Conservation (phyloP, 30 jellyfish, hydroid and myxozoan species). For the Calvadosia cruxmelitensis region DNA sequence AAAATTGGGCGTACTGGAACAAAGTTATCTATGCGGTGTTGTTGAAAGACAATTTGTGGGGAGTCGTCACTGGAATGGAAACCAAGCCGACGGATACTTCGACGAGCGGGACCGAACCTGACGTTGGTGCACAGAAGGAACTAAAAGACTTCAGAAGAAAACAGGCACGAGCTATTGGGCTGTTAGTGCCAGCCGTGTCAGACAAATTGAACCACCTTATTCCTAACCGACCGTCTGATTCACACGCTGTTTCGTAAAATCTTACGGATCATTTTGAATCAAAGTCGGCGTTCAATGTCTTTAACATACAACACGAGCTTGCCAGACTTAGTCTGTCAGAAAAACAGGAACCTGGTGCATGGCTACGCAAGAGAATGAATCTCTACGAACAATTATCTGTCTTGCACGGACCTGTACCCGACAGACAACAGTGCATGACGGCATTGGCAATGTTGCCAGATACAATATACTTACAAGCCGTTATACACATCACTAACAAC, state of each 20-base stretch:
- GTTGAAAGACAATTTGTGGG: neutral
- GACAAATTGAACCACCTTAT: neutral
- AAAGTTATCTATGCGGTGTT: neutral
- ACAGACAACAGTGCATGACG: neutral
- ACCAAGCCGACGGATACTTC: neutral
- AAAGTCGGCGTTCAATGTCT: neutral
- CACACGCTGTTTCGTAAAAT: neutral
- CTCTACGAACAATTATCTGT: neutral
- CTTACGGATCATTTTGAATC: slow-evolving; percentile 5
- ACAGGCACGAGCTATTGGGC: neutral
- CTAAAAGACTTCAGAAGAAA: neutral
- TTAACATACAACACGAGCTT: neutral
- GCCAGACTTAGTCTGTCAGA: neutral
- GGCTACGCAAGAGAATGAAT: neutral
- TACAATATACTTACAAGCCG: neutral
- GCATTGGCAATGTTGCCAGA: neutral
- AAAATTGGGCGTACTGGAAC: neutral
- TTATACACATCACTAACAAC: neutral
- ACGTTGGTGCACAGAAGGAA: neutral
- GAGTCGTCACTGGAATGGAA: neutral
- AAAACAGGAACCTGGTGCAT: neutral
- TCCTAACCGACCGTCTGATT: slow-evolving; percentile 2
- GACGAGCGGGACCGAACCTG: neutral
- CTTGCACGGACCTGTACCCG: neutral
- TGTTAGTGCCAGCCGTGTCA: neutral